phyloP scores from a whole-genome alignment of 2,888 invertebrate genomes.

The Cyrtodaria siliqua region DNA sequence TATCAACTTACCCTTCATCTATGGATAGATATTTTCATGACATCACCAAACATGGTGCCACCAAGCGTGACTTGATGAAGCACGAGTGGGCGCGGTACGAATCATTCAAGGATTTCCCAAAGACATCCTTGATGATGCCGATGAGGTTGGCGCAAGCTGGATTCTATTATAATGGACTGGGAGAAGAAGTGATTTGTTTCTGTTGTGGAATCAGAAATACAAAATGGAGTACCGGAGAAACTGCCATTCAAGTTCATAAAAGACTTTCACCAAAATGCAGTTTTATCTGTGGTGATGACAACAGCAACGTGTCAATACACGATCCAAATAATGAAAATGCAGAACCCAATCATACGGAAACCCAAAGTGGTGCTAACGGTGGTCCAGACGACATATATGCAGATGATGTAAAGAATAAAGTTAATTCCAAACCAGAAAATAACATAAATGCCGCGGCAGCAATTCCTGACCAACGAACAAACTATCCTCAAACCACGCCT shows the following conservation, averaged over 20 bases:
- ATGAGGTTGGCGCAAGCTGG: constrained; percentile 65
- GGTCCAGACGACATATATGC: no score
- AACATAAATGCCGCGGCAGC: no score
- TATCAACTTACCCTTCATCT: background rate
- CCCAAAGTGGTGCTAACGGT: no score
- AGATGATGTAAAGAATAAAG: no score
- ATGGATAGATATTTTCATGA: background rate
- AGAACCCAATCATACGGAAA: no score
- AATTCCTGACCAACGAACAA: no score
- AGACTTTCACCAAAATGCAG: constrained; percentile 55
- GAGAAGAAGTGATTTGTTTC: constrained; percentile 64
- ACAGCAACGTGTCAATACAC: constrained; percentile 5
- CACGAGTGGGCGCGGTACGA: constrained; percentile 14
- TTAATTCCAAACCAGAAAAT: no score
- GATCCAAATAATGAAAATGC: background rate
- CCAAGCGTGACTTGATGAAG: constrained; percentile 6
- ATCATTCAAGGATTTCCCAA: constrained; percentile 9
- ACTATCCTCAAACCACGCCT: no score
- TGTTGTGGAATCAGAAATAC: constrained; percentile 50
- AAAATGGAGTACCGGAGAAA: constrained; percentile 57
- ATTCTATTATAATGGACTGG: constrained; percentile 63
- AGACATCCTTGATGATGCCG: constrained; percentile 22
- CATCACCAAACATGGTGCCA: background rate
- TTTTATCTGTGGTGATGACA: constrained; percentile 8
- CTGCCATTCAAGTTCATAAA: constrained; percentile 52